phyloP scores from a whole-genome alignment of 1,140 invertebrate species.

The Sinonovacula constricta region DNA sequence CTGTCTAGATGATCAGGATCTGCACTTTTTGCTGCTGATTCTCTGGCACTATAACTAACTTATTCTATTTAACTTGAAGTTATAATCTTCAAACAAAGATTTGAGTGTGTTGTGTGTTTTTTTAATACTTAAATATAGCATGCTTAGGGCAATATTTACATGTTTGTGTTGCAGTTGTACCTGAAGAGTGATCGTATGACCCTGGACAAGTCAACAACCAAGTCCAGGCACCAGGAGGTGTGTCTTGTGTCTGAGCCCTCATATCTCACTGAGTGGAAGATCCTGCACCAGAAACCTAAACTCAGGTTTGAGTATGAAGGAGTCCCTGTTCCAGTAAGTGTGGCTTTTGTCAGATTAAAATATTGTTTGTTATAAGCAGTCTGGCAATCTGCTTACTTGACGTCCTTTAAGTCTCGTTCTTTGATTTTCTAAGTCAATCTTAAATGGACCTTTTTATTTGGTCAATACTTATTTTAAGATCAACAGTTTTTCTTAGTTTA shows the following conservation, averaged over 20 bases:
- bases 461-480: too few species aligned
- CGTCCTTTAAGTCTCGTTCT: too few species aligned
- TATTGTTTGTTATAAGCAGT: too few species aligned
- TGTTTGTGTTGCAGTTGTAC: constrained; percentile 64
- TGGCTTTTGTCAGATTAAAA: not conserved
- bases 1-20: not conserved
- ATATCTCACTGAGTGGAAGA: constrained; percentile 71
- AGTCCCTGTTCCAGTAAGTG: constrained; percentile 73
- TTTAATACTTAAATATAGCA: not conserved
- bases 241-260: constrained; percentile 65
- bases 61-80: too few species aligned
- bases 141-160: not conserved
- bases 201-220: constrained; percentile 68
- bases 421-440: too few species aligned
- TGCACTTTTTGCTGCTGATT: not conserved
- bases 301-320: constrained; percentile 76
- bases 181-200: constrained; percentile 71
- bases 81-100: too few species aligned
- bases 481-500: too few species aligned
- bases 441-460: too few species aligned
- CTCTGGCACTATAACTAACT: too few species aligned
- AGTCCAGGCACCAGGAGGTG: constrained; percentile 74
- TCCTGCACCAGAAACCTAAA: constrained; percentile 73
- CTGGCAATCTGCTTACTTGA: too few species aligned
- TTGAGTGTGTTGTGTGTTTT: not conserved